Percentiles rank a stretch among this genome's conserved stretches.
These are phyloP conservation scores for Ictalurus furcatus DNA, from an alignment of 2,113 vertebrate species.

Conservation along the genomic window DNA sequence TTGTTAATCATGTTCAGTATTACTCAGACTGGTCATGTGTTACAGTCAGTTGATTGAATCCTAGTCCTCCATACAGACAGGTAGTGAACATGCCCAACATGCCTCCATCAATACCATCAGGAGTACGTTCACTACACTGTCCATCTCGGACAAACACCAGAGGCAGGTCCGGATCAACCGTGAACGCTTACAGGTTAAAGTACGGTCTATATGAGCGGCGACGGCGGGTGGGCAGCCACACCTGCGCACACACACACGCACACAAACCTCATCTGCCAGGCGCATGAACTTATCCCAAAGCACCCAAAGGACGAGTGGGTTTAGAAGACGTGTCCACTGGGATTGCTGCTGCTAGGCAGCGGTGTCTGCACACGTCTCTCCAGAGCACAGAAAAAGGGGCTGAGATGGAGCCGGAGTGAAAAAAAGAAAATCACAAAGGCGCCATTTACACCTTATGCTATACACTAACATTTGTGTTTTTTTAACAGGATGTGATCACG, in stretches of 20 bases:
- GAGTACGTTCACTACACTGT: background rate
- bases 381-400: background rate
- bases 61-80: background rate
- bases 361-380: background rate
- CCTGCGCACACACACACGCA: background rate
- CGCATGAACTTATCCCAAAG: background rate
- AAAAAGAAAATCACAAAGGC: background rate
- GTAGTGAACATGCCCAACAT: constrained; percentile 18
- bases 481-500: background rate
- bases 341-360: constrained; percentile 32
- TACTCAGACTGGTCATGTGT: background rate
- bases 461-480: background rate
- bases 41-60: background rate
- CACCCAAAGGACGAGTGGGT: constrained; percentile 13
- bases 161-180: background rate
- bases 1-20: background rate
- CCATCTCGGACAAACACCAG: background rate
- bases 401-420: background rate
- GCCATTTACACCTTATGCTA: background rate
- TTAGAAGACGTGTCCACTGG: background rate
- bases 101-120: background rate
- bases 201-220: constrained; percentile 3
- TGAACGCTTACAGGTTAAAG: background rate
- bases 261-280: background rate
- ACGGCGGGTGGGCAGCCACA: background rate